These are phyloP conservation scores for Hippocampus zosterae DNA, from an alignment of 2,113 vertebrate species.

Conservation along the genomic window DNA sequence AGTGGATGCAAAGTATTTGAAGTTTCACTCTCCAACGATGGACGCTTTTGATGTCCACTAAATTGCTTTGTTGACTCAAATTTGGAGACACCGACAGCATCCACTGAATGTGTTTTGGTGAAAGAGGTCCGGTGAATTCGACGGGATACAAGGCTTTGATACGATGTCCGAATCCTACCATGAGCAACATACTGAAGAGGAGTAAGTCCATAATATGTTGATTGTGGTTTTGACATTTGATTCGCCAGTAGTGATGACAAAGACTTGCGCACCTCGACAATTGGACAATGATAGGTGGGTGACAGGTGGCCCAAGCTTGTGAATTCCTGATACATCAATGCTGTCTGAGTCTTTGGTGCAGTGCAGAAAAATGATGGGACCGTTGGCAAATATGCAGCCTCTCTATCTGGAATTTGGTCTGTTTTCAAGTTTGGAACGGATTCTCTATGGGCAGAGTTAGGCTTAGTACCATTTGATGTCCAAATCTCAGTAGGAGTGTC, in stretches of 20 bases:
- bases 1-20: conserved; percentile 14
- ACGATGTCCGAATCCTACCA: conserved; percentile 60
- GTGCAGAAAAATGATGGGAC: conserved; percentile 45
- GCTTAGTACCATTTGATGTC: conserved; percentile 10
- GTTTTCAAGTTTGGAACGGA: conserved; percentile 17
- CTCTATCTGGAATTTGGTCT: conserved; percentile 30
- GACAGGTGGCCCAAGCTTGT: conserved; percentile 22
- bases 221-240: conserved; percentile 60
- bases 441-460: conserved; percentile 21
- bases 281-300: conserved; percentile 35
- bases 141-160: conserved; percentile 23
- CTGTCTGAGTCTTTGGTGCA: conserved; percentile 18
- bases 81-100: conserved; percentile 19
- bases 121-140: conserved; percentile 22
- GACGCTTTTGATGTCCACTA: conserved; percentile 33
- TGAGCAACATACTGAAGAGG: conserved; percentile 66
- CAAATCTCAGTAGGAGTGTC: conserved; percentile 27
- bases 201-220: conserved; percentile 71
- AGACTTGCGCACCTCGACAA: conserved; percentile 56
- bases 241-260: conserved; percentile 55
- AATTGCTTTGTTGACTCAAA: conserved; percentile 29
- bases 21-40: conserved; percentile 17
- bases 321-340: conserved; percentile 20
- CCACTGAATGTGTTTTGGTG: conserved; percentile 25
- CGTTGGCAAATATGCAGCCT: conserved; percentile 40